phyloP scores from a whole-genome alignment of 2,797 vertebrate species.

The Alcedo quadribrachys region DNA sequence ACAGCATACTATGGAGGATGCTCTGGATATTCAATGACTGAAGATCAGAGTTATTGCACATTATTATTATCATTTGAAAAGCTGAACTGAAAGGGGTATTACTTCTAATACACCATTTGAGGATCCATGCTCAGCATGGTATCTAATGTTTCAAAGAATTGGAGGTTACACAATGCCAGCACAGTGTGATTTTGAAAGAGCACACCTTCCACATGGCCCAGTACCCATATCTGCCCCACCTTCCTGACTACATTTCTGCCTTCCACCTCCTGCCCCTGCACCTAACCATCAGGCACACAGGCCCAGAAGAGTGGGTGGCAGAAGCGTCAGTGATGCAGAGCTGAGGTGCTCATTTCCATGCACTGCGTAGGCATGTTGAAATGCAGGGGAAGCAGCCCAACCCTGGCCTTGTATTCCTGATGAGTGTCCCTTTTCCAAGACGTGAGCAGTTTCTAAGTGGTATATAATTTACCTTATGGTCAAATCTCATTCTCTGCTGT shows the following conservation, averaged over 20 bases:
- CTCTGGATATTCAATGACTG: neutral
- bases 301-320: neutral
- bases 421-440: neutral
- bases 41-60: neutral
- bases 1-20: accelerated
- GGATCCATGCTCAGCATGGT: neutral
- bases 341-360: accelerated
- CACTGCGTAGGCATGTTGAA: neutral
- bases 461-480: accelerated
- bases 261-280: neutral
- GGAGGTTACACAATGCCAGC: neutral
- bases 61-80: neutral
- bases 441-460: accelerated
- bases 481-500: neutral
- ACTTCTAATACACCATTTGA: neutral
- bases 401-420: neutral
- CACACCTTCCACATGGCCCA: neutral
- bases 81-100: neutral
- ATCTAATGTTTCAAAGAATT: neutral
- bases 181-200: neutral
- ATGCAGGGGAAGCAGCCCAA: neutral
- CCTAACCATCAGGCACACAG: accelerated
- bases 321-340: accelerated
- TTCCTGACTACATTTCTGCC: neutral
- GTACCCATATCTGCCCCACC: neutral